Evolutionary conservation across 2,888 invertebrate genomes (phyloP), one percentile per base, ranked within the genome.

Genomic region (Arctia plantaginis): DNA sequence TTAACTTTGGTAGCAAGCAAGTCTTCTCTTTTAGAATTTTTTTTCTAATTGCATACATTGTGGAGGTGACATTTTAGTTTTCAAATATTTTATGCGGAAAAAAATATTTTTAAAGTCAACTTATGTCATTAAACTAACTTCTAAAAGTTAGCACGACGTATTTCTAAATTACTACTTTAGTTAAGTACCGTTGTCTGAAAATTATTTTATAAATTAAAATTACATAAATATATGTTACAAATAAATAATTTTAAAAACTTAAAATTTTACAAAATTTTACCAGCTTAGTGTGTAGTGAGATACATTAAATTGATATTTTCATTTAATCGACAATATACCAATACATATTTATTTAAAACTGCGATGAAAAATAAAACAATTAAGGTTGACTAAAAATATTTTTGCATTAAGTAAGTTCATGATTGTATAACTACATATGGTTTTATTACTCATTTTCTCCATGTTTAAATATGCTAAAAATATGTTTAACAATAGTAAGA

Each of bases 401-500:
- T 13, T 62, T 59, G 18, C 4, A 27, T 59, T 30, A 27, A 59
- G 15, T n/a, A 20, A 12, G n/a, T 27, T 7, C 23, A 20, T 66
- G 35, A 66, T 27, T 66, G 23, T 27, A 13, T 59, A 30, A 41
- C 64, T 51, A 30, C 1, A 35, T 73, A 55, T 55, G 73, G 69
- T 51, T n/a, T 33, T 64, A 30, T 64, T 55, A 55, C 65, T 55
- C 55, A 30, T 73, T 41, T 55, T 65, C n/a, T 23, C 55, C 51
- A 65, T 41, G 33, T 68, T 64, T 66, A 23, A 65, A 65, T 55
- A 4, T 62, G n/a, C 47, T 51, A 20, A 73, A 51, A 18, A 69
- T 65, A 69, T 64, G 44, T 69, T 66, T 55, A 55, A 33, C 69
- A 69, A 44, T 66, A 39, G 18, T 47, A 73, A 35, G 64, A 66